Base-by-base conservation (phyloP, 2,797 vertebrate species). In the Hemibagrus guttatus region DNA sequence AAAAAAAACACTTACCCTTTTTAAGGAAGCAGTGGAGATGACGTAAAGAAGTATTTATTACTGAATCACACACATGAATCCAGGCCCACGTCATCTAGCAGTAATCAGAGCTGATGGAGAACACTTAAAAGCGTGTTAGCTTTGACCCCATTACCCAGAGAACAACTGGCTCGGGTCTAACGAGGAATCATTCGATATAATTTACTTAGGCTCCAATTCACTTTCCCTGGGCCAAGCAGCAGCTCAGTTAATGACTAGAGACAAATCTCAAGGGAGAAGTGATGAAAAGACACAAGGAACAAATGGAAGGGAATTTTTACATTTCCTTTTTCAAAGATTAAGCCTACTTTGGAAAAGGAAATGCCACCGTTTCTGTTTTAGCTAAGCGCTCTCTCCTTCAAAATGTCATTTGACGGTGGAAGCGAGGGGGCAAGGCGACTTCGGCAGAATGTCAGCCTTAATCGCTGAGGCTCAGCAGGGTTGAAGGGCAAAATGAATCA, bases 111-210 rank as follows among this genome's bases (percentile, higher is more conserved):
- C 87, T 80, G 72, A 89, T 28, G 84, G 81, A 68, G 84, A 84
- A 86, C 90, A 90, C 86, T 91, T 71, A 89, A 91, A 81, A 88
- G 69, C 46, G 42, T 91, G 86, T 83, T 82, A 86, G 90, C 81
- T n/a, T 88, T 91, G 90, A 93, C 87, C 89, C 92, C 90, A 92
- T 93, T 89, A 84, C 52, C 85, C 63, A 21, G 28, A 85, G 66
- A 87, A 78, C 86, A 79, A 87, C 88, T 89, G 87, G 88, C 78
- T 87, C 83, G 85, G 84, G 83, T 87, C 84, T 93, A 92, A 91
- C 89, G 87, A 88, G 84, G 84, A 91, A 93, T 88, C 91, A 92
- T 94, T 93, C 92, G 64, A 39, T n/a, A 11, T 93, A 94, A 95
- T 89, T 82, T 87, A 79, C 87, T 94, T 94, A 94, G 82, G 7